These are phyloP conservation scores for Dolomedes plantarius DNA, from an alignment of 2,888 invertebrate species.

Conservation along the genomic window DNA sequence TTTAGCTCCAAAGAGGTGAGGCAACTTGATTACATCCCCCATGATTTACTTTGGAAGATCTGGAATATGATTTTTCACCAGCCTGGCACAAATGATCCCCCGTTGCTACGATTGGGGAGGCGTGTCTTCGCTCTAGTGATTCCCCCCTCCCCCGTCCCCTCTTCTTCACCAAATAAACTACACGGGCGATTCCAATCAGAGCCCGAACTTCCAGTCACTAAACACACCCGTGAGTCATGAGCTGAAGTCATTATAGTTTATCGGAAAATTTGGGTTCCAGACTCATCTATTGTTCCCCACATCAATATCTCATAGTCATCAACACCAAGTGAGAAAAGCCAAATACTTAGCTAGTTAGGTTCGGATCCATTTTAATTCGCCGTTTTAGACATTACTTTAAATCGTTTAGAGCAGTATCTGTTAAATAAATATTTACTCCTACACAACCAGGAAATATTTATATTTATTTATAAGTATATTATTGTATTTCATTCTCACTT, in stretches of 20 bases:
- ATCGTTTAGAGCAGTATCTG: too few relatives aligned
- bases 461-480: too few relatives aligned
- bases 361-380: background rate
- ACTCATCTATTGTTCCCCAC: slow-evolving; percentile 49
- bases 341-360: slow-evolving; percentile 40
- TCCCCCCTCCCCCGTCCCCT: background rate
- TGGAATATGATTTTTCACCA: too few relatives aligned
- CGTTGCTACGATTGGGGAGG: background rate
- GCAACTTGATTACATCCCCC: too few relatives aligned
- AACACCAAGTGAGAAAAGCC: slow-evolving; percentile 34
- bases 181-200: slow-evolving; percentile 57
- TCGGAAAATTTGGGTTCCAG: slow-evolving; percentile 57
- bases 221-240: slow-evolving; percentile 50
- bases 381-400: slow-evolving; percentile 16
- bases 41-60: too few relatives aligned
- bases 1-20: too few relatives aligned
- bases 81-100: background rate
- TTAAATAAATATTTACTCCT: too few relatives aligned
- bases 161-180: background rate
- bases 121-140: background rate
- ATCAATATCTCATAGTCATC: slow-evolving; percentile 64
- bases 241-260: slow-evolving; percentile 58
- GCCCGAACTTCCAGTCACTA: slow-evolving; percentile 41
- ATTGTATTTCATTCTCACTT: too few relatives aligned
- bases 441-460: too few relatives aligned